phyloP scores from a whole-genome alignment of 2,888 invertebrate species.

The Callyntrura guangdongensis region DNA sequence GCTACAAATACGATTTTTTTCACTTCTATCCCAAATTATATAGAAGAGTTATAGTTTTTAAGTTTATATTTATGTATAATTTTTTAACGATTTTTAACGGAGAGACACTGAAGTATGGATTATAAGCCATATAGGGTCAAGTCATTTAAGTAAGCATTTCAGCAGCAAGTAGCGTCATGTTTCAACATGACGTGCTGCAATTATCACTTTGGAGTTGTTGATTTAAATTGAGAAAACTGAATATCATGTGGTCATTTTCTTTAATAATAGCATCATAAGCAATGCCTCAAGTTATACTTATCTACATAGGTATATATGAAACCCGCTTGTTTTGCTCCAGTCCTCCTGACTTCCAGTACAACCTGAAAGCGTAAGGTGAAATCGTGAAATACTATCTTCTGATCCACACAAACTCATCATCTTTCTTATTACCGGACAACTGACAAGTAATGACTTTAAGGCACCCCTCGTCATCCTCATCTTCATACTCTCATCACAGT shows the following conservation, averaged over 20 bases:
- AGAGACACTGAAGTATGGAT: no score
- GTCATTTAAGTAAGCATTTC: not conserved
- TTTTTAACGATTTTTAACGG: no score
- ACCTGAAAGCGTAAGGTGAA: not conserved
- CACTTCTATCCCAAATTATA: no score
- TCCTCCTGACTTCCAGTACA: conserved; percentile 18
- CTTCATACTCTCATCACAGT: conserved; percentile 4
- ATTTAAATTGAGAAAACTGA: conserved; percentile 6
- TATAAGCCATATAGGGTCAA: no score
- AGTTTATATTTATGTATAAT: no score
- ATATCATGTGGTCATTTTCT: not conserved
- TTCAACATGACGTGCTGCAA: not conserved
- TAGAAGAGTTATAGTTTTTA: no score
- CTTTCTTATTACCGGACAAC: conserved; percentile 56
- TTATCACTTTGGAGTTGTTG: not conserved
- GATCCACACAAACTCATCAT: conserved; percentile 42
- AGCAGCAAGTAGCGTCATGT: not conserved
- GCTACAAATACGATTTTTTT: no score
- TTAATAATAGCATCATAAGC: not conserved
- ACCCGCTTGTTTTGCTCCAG: not conserved
- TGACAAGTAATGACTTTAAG: conserved; percentile 74
- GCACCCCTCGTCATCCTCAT: conserved; percentile 53
- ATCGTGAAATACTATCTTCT: not conserved
- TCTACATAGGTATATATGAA: not conserved
- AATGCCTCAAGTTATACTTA: not conserved